Conservation (phyloP, 2,888 invertebrate genomes). For the Mylabris sibirica region DNA sequence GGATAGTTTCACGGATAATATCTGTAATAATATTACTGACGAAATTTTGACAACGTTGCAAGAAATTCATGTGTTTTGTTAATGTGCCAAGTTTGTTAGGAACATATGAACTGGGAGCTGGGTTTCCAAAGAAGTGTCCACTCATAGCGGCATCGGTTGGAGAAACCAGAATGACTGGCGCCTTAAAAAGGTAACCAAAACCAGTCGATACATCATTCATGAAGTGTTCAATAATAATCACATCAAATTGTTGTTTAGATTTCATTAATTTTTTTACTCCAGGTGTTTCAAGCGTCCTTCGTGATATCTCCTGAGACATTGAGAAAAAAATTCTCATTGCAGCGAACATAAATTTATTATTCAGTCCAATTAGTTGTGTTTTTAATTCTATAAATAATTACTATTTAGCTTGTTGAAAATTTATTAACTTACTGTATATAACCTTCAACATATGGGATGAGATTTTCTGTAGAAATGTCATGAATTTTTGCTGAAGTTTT, state of each 20-base stretch:
- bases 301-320: too few species aligned
- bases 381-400: too few species aligned
- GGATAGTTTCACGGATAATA: conserved; percentile 33
- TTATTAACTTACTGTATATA: conserved; percentile 8
- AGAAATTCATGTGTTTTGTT: conserved; percentile 60
- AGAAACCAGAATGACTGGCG: conserved; percentile 43
- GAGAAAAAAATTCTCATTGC: too few species aligned
- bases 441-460: conserved; percentile 30
- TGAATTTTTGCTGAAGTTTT: conserved; percentile 48
- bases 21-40: conserved; percentile 49
- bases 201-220: conserved; percentile 47
- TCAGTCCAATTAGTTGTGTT: too few species aligned
- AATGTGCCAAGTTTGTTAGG: conserved; percentile 29
- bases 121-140: conserved; percentile 45
- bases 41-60: conserved; percentile 64
- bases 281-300: conserved; percentile 41
- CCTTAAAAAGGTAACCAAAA: conserved; percentile 42
- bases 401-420: neutral
- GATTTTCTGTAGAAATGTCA: conserved; percentile 40
- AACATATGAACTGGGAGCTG: conserved; percentile 40
- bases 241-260: conserved; percentile 47
- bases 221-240: conserved; percentile 50
- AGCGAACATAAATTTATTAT: too few species aligned
- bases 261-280: conserved; percentile 46
- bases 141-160: conserved; percentile 39